Conservation (phyloP, 2,888 invertebrate genomes). For the Eupithecia inturbata region DNA sequence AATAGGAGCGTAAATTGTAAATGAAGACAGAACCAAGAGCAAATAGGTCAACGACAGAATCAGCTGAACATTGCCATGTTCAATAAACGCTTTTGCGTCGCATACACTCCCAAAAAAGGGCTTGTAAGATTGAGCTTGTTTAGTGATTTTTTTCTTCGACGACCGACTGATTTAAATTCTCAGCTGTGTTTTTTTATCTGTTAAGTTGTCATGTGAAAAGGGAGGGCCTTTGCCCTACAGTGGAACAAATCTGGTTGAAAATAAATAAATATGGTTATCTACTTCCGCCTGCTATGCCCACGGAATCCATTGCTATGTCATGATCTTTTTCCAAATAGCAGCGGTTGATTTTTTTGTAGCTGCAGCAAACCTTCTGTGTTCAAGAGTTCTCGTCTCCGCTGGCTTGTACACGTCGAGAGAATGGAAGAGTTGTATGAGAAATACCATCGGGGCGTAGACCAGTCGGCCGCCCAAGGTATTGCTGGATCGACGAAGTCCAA, state of each 20-base stretch:
- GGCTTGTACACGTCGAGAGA: no score
- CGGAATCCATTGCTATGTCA: not conserved
- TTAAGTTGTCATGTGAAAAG: not conserved
- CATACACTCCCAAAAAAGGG: not conserved
- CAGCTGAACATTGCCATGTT: not conserved
- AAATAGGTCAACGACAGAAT: constrained; percentile 3
- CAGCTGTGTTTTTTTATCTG: not conserved
- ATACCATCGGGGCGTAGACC: no score
- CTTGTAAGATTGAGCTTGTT: not conserved
- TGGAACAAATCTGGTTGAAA: not conserved
- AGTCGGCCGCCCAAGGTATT: no score
- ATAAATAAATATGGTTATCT: not conserved
- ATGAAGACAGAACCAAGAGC: not conserved
- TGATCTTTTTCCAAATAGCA: not conserved
- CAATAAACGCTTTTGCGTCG: not conserved
- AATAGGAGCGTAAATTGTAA: constrained; percentile 4
- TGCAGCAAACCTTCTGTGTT: not conserved
- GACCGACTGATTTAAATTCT: not conserved
- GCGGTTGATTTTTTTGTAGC: not conserved
- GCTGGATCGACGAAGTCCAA: no score
- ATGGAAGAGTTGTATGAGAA: no score
- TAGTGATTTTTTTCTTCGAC: not conserved
- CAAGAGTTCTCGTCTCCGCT: no score
- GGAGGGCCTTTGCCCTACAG: not conserved
- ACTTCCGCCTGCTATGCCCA: not conserved